Evolutionary conservation across 2,113 vertebrate genomes (phyloP).

Genomic region (Limanda limanda): DNA sequence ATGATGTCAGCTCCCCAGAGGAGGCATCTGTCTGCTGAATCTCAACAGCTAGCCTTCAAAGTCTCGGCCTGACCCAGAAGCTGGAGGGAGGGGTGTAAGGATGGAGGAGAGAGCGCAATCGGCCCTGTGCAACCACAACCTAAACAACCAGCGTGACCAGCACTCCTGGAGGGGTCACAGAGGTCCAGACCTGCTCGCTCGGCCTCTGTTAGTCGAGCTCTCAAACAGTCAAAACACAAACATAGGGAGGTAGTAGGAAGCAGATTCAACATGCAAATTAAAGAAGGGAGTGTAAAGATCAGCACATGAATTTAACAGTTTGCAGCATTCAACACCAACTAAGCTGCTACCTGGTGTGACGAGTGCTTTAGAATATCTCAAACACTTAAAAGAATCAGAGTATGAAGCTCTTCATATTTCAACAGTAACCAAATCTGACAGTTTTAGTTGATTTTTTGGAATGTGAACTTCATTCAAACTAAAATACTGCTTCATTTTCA

Average conservation of each 20-base stretch:
- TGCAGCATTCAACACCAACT: too few relatives aligned
- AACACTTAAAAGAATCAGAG: too few relatives aligned
- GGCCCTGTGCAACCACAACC: slow-evolving; percentile 30
- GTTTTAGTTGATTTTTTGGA: too few relatives aligned
- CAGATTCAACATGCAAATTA: not conserved
- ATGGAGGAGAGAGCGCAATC: slow-evolving; percentile 14
- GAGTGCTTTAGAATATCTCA: too few relatives aligned
- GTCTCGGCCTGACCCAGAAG: slow-evolving; percentile 33
- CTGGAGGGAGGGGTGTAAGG: slow-evolving; percentile 34
- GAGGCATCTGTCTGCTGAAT: slow-evolving; percentile 69
- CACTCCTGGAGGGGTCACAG: slow-evolving; percentile 5
- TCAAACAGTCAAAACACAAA: slow-evolving; percentile 6
- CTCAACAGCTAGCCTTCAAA: slow-evolving; percentile 71
- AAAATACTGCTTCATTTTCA: too few relatives aligned
- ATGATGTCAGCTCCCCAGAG: slow-evolving; percentile 78
- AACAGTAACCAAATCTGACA: too few relatives aligned
- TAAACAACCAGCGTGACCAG: slow-evolving; percentile 16
- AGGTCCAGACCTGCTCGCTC: slow-evolving; percentile 5
- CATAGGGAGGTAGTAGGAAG: not conserved
- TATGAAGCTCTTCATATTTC: too few relatives aligned
- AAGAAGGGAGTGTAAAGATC: not conserved
- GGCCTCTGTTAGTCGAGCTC: not conserved
- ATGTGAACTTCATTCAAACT: too few relatives aligned
- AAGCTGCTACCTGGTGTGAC: too few relatives aligned
- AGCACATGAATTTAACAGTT: not conserved